Conservation (phyloP, 2,797 vertebrate genomes). For the Leptatherina wallacei region DNA sequence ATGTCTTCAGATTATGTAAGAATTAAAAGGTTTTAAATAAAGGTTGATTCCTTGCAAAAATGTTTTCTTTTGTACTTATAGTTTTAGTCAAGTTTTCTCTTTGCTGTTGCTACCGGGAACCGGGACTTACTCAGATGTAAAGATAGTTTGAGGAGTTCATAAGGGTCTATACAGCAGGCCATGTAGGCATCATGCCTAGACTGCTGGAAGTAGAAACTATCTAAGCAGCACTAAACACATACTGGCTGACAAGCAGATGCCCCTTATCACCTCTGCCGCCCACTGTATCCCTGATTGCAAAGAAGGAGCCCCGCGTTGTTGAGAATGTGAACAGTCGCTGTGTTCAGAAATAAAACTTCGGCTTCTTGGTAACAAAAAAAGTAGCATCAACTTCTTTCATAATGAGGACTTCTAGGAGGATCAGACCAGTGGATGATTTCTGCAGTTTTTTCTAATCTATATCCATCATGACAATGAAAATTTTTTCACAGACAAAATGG, state of each 20-base stretch:
- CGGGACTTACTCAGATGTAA: not conserved
- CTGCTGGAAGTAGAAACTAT: slow-evolving; percentile 13
- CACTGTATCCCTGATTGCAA: slow-evolving; percentile 31
- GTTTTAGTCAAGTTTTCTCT: not conserved
- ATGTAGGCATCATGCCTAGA: slow-evolving; percentile 11
- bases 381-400: slow-evolving; percentile 46
- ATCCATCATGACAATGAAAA: too few relatives aligned
- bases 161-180: slow-evolving; percentile 6
- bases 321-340: slow-evolving; percentile 36
- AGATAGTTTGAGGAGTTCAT: slow-evolving; percentile 3
- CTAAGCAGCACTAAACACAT: not conserved
- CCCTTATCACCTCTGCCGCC: slow-evolving; percentile 37
- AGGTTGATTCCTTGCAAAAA: not conserved
- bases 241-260: slow-evolving; percentile 27
- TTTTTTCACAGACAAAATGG: too few relatives aligned
- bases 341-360: slow-evolving; percentile 22
- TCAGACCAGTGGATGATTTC: slow-evolving; percentile 13
- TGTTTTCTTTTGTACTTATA: not conserved
- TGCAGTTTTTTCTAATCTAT: slow-evolving; percentile 7
- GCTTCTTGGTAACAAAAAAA: slow-evolving; percentile 45
- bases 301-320: slow-evolving; percentile 23
- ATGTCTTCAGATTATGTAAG: not conserved
- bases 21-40: not conserved
- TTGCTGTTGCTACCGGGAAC: not conserved
- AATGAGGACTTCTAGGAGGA: slow-evolving; percentile 66